phyloP scores from a whole-genome alignment of 2,113 vertebrate species.

The Oncorhynchus gorbuscha region DNA sequence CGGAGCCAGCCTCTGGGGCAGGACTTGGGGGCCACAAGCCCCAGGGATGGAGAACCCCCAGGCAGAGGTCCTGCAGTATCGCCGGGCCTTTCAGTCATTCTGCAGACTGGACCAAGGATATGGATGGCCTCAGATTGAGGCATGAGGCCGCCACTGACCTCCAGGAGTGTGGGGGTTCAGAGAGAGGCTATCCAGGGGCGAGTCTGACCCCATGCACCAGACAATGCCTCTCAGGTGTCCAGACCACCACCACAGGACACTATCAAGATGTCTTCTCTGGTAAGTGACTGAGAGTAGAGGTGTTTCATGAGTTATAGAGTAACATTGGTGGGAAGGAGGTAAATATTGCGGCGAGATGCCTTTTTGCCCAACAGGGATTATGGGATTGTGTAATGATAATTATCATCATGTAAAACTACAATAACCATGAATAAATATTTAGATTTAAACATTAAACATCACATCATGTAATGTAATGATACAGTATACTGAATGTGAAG shows the following conservation, averaged over 20 bases:
- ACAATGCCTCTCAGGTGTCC: constrained; percentile 69
- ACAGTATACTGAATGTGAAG: neutral
- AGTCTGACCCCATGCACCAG: constrained; percentile 72
- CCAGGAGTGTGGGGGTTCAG: constrained; percentile 56
- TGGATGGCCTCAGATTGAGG: constrained; percentile 50
- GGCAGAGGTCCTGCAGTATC: constrained; percentile 79
- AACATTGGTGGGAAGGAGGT: neutral
- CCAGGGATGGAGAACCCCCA: constrained; percentile 60
- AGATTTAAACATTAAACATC: neutral
- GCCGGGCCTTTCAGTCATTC: constrained; percentile 75
- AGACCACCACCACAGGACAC: constrained; percentile 58
- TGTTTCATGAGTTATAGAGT: neutral
- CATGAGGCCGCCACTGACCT: constrained; percentile 59
- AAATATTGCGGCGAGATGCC: neutral
- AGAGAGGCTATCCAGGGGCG: constrained; percentile 53
- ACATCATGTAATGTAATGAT: neutral
- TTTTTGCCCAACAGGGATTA: neutral
- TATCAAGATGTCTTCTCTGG: constrained; percentile 92
- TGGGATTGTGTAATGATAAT: neutral
- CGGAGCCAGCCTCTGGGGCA: constrained; percentile 36
- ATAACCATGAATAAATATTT: neutral
- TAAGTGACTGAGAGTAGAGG: constrained; percentile 66
- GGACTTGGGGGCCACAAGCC: constrained; percentile 34
- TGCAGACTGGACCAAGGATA: constrained; percentile 80
- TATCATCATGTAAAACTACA: neutral